phyloP scores from a whole-genome alignment of 2,797 vertebrate species.

The Australoheros facetus region DNA sequence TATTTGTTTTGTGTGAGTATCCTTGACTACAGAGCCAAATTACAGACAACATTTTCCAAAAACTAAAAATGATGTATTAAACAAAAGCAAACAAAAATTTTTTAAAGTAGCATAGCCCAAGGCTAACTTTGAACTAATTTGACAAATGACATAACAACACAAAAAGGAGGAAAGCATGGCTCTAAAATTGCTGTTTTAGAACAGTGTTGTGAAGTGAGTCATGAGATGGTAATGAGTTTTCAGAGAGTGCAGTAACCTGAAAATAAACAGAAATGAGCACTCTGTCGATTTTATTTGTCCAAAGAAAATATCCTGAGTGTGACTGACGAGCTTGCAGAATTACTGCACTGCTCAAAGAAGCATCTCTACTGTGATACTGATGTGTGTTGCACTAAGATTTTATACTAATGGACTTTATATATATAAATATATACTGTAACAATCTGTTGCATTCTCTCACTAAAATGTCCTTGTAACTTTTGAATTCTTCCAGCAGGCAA shows the following conservation, averaged over 20 bases:
- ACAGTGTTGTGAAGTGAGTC: not conserved
- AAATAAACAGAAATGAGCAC: not conserved
- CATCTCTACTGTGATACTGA: not conserved
- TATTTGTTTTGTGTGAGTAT: not conserved
- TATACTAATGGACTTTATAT: not conserved
- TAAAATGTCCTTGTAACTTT: not conserved
- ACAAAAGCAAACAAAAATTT: not conserved
- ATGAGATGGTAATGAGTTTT: slow-evolving; percentile 1
- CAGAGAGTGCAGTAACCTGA: not conserved
- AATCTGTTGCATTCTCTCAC: not conserved
- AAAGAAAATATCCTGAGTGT: not conserved
- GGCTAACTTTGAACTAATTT: slow-evolving; percentile 6
- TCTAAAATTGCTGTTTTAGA: slow-evolving; percentile 1
- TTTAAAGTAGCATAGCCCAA: not conserved
- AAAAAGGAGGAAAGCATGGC: not conserved
- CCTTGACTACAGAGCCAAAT: not conserved
- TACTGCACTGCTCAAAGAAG: not conserved
- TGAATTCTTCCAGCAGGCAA: slow-evolving; percentile 6
- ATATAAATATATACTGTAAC: not conserved
- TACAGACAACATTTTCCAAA: not conserved
- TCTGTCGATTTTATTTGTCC: not conserved
- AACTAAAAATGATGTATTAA: not conserved
- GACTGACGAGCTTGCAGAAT: not conserved
- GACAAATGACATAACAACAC: not conserved
- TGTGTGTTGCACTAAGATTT: not conserved